Base-by-base conservation (phyloP, 1,140 invertebrate genomes). In the Pollicipes pollicipes region DNA sequence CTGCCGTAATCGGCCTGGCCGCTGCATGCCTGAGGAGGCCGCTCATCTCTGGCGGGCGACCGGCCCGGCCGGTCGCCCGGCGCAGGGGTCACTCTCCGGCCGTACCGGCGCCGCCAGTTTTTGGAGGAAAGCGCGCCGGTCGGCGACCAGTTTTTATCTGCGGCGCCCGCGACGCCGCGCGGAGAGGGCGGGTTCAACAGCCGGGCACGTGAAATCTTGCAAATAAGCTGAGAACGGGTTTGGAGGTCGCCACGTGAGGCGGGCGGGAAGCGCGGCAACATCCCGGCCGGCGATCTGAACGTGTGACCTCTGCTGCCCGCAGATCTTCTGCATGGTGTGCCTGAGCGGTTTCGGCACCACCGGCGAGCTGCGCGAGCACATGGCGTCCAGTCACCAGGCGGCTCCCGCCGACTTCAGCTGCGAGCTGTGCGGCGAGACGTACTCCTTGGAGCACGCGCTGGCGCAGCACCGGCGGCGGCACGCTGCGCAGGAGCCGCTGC, bases 321-420 rank as follows among this genome's bases (percentile, higher is more conserved):
- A 58, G 45, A 58, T 24, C 45, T 58, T 58, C 64, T 66, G 64
- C 64, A 66, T 66, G 64, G 64, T 66, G 6, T 66, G 64, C 64
- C 27, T 27, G 27, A 28, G 64, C 64, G 28, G 64, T 24, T 66
- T 66, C 28, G 10, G 27, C 64, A 28, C 27, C 17, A 66, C 64
- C 10, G 16, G 24, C 64, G 64, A 66, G 27, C 64, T 66, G 27
- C 28, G 8, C 3, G 64, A 27, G 64, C 64, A 66, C 64, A 66
- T 66, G 64, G 13, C 64, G n/a, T 29, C 27, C 8, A 10, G 6
- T 3, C 27, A 28, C 28, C 27, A 10, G 6, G 28, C 64, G 8
- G 8, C 24, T n/a, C 2, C 64, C 64, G 28, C 16, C 64, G 28
- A 66, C 28, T 28, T 8, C 27, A 66, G 28, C 64, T 28, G n/a